phyloP scores from a whole-genome alignment of 2,888 invertebrate species.

The Drosophila niveifrons region DNA sequence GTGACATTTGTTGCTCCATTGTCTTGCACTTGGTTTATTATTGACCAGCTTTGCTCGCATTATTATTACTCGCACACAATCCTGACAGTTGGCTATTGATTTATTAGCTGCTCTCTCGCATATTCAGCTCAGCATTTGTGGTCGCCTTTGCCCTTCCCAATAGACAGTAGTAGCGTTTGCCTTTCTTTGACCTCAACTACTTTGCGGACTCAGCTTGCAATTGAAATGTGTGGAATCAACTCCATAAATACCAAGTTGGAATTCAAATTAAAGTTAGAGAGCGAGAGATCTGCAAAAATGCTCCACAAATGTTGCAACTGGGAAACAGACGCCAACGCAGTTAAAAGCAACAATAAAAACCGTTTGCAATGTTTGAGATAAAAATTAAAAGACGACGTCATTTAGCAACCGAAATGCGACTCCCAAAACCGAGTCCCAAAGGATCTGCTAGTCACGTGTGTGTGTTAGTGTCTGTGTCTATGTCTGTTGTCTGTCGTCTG shows the following conservation, averaged over 20 bases:
- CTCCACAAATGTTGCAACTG: constrained; percentile 74
- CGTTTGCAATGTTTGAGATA: constrained; percentile 82
- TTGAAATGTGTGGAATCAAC: constrained; percentile 23
- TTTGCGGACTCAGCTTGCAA: not conserved
- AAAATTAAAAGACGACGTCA: constrained; percentile 84
- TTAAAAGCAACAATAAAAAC: constrained; percentile 80
- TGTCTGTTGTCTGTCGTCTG: constrained; percentile 66
- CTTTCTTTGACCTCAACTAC: constrained; percentile 15
- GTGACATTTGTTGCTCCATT: constrained; percentile 79
- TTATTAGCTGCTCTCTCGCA: constrained; percentile 75
- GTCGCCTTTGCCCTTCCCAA: constrained; percentile 29
- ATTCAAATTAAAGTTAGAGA: constrained; percentile 71
- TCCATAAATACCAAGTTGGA: constrained; percentile 60
- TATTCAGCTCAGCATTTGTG: constrained; percentile 57
- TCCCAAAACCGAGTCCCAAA: constrained; percentile 31
- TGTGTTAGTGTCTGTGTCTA: not conserved
- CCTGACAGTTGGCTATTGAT: constrained; percentile 83
- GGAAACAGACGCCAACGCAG: constrained; percentile 75
- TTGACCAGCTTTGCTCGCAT: constrained; percentile 77
- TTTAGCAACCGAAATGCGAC: constrained; percentile 66
- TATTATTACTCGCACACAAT: constrained; percentile 81
- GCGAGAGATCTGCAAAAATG: constrained; percentile 72
- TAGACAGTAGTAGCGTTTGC: constrained; percentile 7
- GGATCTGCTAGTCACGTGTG: constrained; percentile 48
- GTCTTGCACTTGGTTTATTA: constrained; percentile 69